Base-by-base conservation (phyloP, 2,888 invertebrate genomes). In the Macrosiphum euphorbiae region DNA sequence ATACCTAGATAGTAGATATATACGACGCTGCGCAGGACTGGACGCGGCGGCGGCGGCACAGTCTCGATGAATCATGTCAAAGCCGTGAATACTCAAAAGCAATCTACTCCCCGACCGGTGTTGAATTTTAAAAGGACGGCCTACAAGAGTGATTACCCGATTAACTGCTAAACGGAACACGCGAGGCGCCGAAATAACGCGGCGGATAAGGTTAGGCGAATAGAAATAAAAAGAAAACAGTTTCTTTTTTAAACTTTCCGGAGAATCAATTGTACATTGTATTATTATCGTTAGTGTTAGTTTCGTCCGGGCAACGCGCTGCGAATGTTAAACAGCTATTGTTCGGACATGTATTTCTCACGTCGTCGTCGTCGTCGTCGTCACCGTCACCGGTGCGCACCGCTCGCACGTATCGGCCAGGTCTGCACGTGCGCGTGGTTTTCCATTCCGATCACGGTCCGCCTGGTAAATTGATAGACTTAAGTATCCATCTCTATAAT, bases 31-130 rank as follows among this genome's bases (percentile, higher is more conserved):
- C 41, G 78, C 41, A 4, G 26, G 28, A n/a, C 44, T 86, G 85
- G 91, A 58, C 61, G 85, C 55, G 35, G 47, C 13, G 89, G 47
- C 7, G 84, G 90, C 41, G 28, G 58, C 5, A 11, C 16, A 28
- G 67, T 88, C 88, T 61, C 85, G 58, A 93, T 93, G 93, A 93
- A 93, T 93, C 93, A 93, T 89, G 89, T 85, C 85, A 35, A 55
- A 58, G 84, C 16, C 16, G 55, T 24, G 89, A 84, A 20, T 84
- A 55, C 88, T 88, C 84, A 55, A 84, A 88, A 92, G 92, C 52
- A 89, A 92, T 88, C 88, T 58, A 55, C 88, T 44, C n/a, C n/a
- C n/a, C n/a, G 88, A 26, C 88, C 84, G 84, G 89, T 35, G 93
- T 85, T 85, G 87, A 93, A 93, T 93, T 90, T 89, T 90, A 93